A percentile compares a stretch with the other conserved stretches of the same genome.
phyloP scores from a whole-genome alignment of 2,888 invertebrate genomes.

The Aleiodes testaceus region DNA sequence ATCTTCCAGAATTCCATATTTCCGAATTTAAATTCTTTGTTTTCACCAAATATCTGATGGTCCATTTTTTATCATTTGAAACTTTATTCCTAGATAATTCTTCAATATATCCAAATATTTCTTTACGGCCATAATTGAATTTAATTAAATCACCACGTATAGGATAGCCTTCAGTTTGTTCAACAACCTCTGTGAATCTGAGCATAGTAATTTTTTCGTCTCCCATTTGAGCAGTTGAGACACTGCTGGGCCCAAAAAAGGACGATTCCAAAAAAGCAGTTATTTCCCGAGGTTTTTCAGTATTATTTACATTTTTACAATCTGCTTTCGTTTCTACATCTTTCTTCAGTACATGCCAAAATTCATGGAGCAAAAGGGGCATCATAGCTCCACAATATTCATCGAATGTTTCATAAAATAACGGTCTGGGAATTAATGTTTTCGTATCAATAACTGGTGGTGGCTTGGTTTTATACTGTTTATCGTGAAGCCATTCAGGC shows the following conservation, averaged over 20 bases:
- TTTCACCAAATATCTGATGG: not conserved
- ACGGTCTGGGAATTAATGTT: constrained; percentile 74
- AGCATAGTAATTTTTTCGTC: not conserved
- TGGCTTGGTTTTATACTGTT: constrained; percentile 47
- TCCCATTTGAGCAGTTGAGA: not conserved
- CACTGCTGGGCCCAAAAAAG: too few relatives aligned
- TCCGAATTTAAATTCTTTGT: not conserved
- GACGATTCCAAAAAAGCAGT: not conserved
- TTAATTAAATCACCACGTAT: constrained; percentile 29
- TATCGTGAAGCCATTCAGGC: constrained; percentile 26
- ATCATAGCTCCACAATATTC: constrained; percentile 77
- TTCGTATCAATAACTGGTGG: constrained; percentile 76
- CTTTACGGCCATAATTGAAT: not conserved
- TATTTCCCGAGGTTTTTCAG: not conserved
- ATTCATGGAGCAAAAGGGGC: constrained; percentile 78
- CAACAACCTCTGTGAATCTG: not conserved
- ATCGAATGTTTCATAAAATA: constrained; percentile 75
- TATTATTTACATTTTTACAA: not conserved
- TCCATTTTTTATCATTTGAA: too few relatives aligned
- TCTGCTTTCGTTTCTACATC: constrained; percentile 54
- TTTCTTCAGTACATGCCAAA: constrained; percentile 75
- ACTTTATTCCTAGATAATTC: not conserved
- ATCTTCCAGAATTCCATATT: not conserved
- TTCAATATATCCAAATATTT: constrained; percentile 34
- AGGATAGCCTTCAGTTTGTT: constrained; percentile 1